Evolutionary conservation across 2,113 vertebrate genomes (phyloP).

Genomic region (Thomomys bottae): DNA sequence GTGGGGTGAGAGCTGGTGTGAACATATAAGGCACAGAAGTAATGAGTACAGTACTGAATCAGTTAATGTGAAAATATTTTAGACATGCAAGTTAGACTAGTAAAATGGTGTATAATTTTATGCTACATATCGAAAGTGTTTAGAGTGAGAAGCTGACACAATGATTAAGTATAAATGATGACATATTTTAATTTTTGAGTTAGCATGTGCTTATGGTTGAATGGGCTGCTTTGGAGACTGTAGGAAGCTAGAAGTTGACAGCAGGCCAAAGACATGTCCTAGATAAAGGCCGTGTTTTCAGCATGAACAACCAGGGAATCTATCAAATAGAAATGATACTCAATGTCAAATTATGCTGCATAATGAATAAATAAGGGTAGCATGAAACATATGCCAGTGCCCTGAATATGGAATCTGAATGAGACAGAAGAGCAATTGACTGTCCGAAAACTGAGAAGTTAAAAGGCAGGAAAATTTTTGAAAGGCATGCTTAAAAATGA

Average conservation of each 20-base stretch:
- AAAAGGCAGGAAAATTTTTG: not conserved
- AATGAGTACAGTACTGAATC: not conserved
- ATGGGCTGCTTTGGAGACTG: not conserved
- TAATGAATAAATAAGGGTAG: conserved; percentile 64
- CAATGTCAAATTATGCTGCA: conserved; percentile 66
- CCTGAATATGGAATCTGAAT: not conserved
- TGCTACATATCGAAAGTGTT: not conserved
- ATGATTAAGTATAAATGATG: conserved; percentile 47
- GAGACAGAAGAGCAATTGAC: not conserved
- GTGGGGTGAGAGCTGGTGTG: not conserved
- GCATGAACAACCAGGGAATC: conserved; percentile 69
- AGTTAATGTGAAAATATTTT: conserved; percentile 31
- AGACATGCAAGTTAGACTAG: conserved; percentile 13
- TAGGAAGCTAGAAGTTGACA: conserved; percentile 46
- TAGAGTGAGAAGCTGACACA: conserved; percentile 17
- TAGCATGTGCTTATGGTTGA: conserved; percentile 67
- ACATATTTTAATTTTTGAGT: conserved; percentile 55
- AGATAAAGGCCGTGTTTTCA: conserved; percentile 63
- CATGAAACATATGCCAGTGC: conserved; percentile 42
- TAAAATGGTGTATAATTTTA: conserved; percentile 46
- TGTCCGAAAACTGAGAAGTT: conserved; percentile 12
- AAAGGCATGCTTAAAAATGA: not conserved
- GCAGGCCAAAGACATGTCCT: conserved; percentile 59
- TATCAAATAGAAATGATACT: conserved; percentile 49
- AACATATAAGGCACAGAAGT: not conserved